Evolutionary conservation across 2,113 vertebrate species (phyloP).

Genomic region (Laticauda laticaudata): DNA sequence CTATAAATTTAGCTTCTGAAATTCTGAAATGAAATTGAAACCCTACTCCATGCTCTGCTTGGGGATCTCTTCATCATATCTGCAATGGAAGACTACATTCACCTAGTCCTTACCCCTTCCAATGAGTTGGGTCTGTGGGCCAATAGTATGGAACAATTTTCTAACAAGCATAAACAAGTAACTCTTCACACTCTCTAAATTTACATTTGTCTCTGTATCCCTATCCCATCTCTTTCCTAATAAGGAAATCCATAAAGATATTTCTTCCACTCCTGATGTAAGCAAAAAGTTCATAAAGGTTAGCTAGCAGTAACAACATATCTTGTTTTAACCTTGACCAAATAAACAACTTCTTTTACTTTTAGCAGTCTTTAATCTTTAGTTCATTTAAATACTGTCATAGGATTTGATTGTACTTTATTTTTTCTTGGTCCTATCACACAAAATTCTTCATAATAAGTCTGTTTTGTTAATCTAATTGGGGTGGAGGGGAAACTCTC

Average conservation of each 20-base stretch:
- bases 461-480: not conserved
- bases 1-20: not conserved
- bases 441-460: not conserved
- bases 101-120: not conserved
- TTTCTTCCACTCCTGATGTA: not conserved
- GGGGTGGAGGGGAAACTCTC: not conserved
- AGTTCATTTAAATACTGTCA: not conserved
- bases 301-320: not conserved
- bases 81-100: not conserved
- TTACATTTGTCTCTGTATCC: not conserved
- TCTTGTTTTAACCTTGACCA: not conserved
- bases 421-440: not conserved
- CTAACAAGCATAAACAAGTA: not conserved
- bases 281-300: not conserved
- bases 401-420: not conserved
- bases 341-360: not conserved
- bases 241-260: not conserved
- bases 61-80: not conserved
- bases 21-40: no score
- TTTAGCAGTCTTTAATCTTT: not conserved
- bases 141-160: not conserved
- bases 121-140: not conserved
- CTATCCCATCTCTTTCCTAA: not conserved
- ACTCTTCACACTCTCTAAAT: not conserved
- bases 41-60: not conserved